phyloP scores from a whole-genome alignment of 1,140 invertebrate genomes.

The Leptinotarsa defecta region DNA sequence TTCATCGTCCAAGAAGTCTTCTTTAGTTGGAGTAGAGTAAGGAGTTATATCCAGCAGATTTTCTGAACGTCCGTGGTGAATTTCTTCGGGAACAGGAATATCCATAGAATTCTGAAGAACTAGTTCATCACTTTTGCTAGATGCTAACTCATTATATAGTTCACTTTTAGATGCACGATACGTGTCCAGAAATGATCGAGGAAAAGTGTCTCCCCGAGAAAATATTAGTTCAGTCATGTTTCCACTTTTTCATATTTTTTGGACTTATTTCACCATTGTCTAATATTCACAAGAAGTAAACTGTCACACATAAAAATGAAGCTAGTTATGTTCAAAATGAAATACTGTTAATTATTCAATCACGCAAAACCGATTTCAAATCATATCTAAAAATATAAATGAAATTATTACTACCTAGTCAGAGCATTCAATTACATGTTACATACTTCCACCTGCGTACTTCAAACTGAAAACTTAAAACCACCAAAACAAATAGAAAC shows the following conservation, averaged over 20 bases:
- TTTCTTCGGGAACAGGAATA: constrained; percentile 49
- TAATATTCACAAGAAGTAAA: background rate
- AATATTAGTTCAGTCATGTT: constrained; percentile 54
- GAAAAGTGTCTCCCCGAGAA: constrained; percentile 54
- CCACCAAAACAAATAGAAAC: background rate
- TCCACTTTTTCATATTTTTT: constrained; percentile 6
- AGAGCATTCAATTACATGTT: background rate
- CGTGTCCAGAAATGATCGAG: constrained; percentile 51
- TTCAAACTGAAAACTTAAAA: background rate
- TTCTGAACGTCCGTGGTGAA: constrained; percentile 54
- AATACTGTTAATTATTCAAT: background rate
- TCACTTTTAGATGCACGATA: constrained; percentile 48
- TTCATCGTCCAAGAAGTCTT: constrained; percentile 49
- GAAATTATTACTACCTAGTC: background rate
- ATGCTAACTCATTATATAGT: constrained; percentile 51
- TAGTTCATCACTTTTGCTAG: constrained; percentile 55
- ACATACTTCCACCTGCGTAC: background rate
- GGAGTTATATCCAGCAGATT: constrained; percentile 47
- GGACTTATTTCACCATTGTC: background rate
- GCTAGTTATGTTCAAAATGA: background rate
- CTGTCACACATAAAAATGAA: background rate
- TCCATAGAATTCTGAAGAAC: constrained; percentile 52
- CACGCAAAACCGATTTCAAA: background rate
- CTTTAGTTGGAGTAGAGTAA: constrained; percentile 46
- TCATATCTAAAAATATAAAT: background rate